Base-by-base conservation (phyloP, 2,797 vertebrate species). In the Varecia variegata region DNA sequence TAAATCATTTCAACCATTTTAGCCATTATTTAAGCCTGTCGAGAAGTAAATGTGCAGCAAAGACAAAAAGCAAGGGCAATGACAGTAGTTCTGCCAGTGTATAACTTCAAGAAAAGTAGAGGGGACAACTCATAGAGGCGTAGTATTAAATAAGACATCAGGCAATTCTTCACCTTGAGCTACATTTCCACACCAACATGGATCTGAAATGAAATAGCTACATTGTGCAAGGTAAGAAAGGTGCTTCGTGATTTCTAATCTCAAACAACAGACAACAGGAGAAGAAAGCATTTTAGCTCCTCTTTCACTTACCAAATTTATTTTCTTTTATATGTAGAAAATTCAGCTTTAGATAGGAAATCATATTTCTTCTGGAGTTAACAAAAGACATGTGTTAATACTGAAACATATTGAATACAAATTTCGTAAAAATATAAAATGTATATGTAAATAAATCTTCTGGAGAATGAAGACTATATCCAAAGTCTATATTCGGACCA, bases 1-100 rank as follows among this genome's bases (percentile, higher is more conserved):
- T 95, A 90, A 95, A 97, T 94, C 88, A 95, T 91, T 90, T 96
- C 95, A 92, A 95, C 83, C 96, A 96, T 96, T 97, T 96, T 71
- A 93, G 60, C 90, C 77, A 92, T 96, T 94, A 97, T 96, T 96
- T 95, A 88, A 96, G 86, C 71, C 88, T 90, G 79, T 73, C n/a
- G 9, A 65, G 88, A 97, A 91, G 82, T 71, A 97, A 97, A 96
- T 96, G 95, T 84, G 38, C 81, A 91, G 83, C 92, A 84, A 88
- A 97, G 93, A 85, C 25, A 15, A 85, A 96, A 88, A 92, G 56
- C 93, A 96, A 96, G 95, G 97, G 82, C 87, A 94, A 96, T 84
- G 85, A 80, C 60, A 77, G 60, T 70, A 60, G 68, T 86, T 90
- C 80, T 86, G 25, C 23, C 54, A 84, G 40, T n/a, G 73, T 86